Evolutionary conservation across 2,113 vertebrate species (phyloP).

Genomic region (Thunnus maccoyii): DNA sequence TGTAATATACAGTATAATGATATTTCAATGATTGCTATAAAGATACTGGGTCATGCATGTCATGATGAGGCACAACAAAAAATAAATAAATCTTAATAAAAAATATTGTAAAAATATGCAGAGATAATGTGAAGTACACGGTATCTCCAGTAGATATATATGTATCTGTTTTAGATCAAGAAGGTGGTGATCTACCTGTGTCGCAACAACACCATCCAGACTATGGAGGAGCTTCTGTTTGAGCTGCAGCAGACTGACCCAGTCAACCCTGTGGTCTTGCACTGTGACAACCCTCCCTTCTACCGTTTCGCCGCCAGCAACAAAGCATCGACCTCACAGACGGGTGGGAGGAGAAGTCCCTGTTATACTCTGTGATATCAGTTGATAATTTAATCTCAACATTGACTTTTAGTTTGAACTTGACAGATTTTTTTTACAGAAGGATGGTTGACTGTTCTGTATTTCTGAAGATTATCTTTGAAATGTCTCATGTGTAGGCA

Average conservation of each 20-base stretch:
- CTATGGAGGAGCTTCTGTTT: conserved; percentile 98
- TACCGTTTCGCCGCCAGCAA: conserved; percentile 96
- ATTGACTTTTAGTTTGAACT: background rate
- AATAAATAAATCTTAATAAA: too few species aligned
- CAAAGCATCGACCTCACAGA: conserved; percentile 93
- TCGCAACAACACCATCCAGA: conserved; percentile 98
- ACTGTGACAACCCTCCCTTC: conserved; percentile 97
- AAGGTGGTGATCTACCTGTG: conserved; percentile 98
- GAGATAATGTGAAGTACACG: background rate
- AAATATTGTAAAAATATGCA: too few species aligned
- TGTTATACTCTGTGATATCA: background rate
- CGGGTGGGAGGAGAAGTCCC: conserved; percentile 83
- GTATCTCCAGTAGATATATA: background rate
- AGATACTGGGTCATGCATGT: background rate
- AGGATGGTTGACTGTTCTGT: conserved; percentile 10
- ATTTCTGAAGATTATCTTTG: conserved; percentile 10
- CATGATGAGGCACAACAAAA: too few species aligned
- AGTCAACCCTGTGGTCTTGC: conserved; percentile 96
- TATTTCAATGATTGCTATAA: background rate
- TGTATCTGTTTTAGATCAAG: conserved; percentile 89
- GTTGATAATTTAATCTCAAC: background rate
- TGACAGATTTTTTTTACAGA: background rate
- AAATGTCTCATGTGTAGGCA: conserved; percentile 84
- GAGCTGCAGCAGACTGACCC: conserved; percentile 99
- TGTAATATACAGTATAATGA: background rate